A percentile compares a stretch with the other conserved stretches of the same genome.
Evolutionary conservation across 2,113 vertebrate species (phyloP).

Genomic region (Sphyrna mokarran): DNA sequence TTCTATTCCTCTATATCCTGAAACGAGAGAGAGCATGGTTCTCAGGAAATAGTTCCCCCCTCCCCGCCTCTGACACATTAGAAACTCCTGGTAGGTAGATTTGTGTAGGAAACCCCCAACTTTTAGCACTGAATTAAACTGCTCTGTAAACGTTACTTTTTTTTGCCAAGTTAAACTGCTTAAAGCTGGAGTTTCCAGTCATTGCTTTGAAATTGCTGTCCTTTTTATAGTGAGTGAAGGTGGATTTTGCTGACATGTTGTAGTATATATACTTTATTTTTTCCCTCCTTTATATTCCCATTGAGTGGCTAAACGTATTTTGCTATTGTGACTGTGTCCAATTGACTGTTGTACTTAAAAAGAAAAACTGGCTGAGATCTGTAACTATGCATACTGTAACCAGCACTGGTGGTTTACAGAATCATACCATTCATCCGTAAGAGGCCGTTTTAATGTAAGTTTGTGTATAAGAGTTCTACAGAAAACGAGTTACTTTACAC

Average conservation of each 20-base stretch:
- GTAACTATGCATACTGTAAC: conserved; percentile 99
- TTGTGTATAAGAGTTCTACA: conserved; percentile 59
- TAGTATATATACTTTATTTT: conserved; percentile 53
- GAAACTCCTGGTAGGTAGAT: conserved; percentile 71
- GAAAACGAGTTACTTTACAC: conserved; percentile 63
- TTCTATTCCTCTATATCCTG: conserved; percentile 87
- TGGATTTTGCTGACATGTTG: conserved; percentile 63
- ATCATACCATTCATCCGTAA: conserved; percentile 61
- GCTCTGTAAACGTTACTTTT: conserved; percentile 72
- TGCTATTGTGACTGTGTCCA: conserved; percentile 69
- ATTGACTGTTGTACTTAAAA: conserved; percentile 67
- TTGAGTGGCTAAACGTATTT: conserved; percentile 64
- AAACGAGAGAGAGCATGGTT: conserved; percentile 93
- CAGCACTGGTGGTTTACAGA: conserved; percentile 75
- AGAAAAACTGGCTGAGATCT: conserved; percentile 70
- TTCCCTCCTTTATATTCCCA: conserved; percentile 50
- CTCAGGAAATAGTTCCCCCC: conserved; percentile 94
- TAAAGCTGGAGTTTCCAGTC: conserved; percentile 85
- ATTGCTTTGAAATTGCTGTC: conserved; percentile 85
- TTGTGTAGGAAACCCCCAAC: conserved; percentile 88
- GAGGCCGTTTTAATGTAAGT: conserved; percentile 74
- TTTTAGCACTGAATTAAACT: conserved; percentile 92
- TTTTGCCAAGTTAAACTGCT: conserved; percentile 93
- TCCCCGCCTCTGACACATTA: conserved; percentile 41
- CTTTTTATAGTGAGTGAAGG: conserved; percentile 70